Percentiles rank a stretch among this genome's conserved stretches.
These are phyloP conservation scores for Boloria euphrosyne DNA, from an alignment of 2,888 invertebrate genomes.

Conservation along the genomic window DNA sequence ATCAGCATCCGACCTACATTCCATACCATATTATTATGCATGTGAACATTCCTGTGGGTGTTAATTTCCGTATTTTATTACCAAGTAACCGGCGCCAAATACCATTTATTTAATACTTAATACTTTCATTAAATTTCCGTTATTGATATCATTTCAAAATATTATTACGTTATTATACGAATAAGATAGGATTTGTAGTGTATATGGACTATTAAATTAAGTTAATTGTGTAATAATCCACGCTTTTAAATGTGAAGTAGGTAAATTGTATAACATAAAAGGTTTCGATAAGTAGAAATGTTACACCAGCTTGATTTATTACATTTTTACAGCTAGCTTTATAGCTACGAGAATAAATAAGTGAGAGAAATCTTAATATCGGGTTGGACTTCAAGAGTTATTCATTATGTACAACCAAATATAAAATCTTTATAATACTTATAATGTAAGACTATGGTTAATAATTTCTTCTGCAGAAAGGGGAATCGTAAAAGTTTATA, in stretches of 20 bases:
- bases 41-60: constrained; percentile 50
- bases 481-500: too few species aligned
- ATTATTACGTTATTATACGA: constrained; percentile 11
- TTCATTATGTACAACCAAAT: too few species aligned
- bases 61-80: constrained; percentile 51
- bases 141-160: constrained; percentile 23
- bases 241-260: background rate
- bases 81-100: constrained; percentile 33
- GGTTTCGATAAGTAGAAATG: too few species aligned
- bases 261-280: background rate
- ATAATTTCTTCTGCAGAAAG: too few species aligned
- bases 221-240: background rate
- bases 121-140: constrained; percentile 29
- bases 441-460: too few species aligned
- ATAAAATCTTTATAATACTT: too few species aligned
- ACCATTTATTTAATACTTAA: constrained; percentile 8
- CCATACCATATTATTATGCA: constrained; percentile 63
- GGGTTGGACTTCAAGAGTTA: too few species aligned
- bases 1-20: constrained; percentile 79
- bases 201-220: constrained; percentile 5
- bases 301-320: too few species aligned
- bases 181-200: constrained; percentile 9
- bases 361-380: too few species aligned
- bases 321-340: too few species aligned
- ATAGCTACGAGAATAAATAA: too few species aligned